Evolutionary conservation across 1,140 invertebrate species (phyloP), one percentile per base, ranked within the genome.

Genomic region (Pristionchus pacificus): DNA sequence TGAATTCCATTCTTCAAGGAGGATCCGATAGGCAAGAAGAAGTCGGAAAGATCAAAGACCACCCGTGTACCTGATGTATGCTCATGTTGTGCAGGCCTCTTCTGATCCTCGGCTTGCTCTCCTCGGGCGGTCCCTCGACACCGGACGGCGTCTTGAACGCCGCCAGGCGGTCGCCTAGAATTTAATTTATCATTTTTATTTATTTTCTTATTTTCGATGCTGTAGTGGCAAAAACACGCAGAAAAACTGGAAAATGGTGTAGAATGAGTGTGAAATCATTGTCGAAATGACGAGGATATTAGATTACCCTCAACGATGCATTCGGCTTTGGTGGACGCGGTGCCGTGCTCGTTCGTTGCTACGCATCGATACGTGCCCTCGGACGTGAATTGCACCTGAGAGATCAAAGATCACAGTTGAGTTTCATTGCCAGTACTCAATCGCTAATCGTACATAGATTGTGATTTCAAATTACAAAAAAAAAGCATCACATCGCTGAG

Each of bases 301-400:
- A n/a, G n/a, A 76, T 71, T 65, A 79, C 82, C 82, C 62, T 74
- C 72, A 32, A 83, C 60, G 14, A 60, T 70, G 38, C 84, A 69
- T 68, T 84, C 81, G 38, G 80, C 80, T 63, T 84, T 83, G 1
- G 81, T 83, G 14, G 76, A 78, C 25, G 82, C 82, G 1, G 81
- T 83, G 57, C 81, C 81, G 63, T 83, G 71, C 33, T 79, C 80
- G 73, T 83, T 83, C 1, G 77, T 83, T 13, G 83, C 81, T 2
- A 83, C 81, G 71, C 82, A 84, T 59, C 81, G 67, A 68, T 71
- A 75, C 38, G 38, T 77, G 19, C n/a, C n/a, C 3, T n/a, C 31
- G 25, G 14, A 71, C 30, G 10, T 28, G 25, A 30, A 75, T 28
- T 19, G 1, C 6, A 60, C n/a, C n/a, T n/a, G n/a, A n/a, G n/a